phyloP scores from a whole-genome alignment of 1,140 invertebrate species.

The Monomorium pharaonis region DNA sequence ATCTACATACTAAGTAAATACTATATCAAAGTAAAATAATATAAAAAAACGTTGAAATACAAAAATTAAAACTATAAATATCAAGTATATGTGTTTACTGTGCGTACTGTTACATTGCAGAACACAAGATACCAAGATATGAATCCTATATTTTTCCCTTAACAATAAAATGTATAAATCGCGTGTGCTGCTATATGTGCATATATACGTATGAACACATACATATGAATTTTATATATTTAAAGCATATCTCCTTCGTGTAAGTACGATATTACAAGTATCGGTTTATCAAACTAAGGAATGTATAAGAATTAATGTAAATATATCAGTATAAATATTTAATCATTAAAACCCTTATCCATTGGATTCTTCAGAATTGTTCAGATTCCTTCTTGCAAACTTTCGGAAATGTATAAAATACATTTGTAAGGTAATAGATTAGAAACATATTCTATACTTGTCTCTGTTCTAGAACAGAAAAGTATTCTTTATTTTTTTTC shows the following conservation, averaged over 20 bases:
- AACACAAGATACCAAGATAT: constrained; percentile 18
- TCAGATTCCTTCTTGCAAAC: not conserved
- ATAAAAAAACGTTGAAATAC: constrained; percentile 25
- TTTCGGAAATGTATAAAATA: not conserved
- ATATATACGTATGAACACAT: constrained; percentile 30
- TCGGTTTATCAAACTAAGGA: not conserved
- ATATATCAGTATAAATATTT: constrained; percentile 27
- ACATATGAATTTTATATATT: constrained; percentile 20
- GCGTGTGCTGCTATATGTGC: not conserved
- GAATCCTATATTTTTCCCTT: not conserved
- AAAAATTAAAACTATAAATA: constrained; percentile 16
- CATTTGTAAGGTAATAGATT: not conserved
- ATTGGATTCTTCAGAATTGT: not conserved
- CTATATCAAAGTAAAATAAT: constrained; percentile 23
- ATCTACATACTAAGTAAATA: constrained; percentile 7
- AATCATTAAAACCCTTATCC: not conserved
- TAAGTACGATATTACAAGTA: constrained; percentile 7
- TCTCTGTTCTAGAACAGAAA: not conserved
- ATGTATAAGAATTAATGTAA: constrained; percentile 46
- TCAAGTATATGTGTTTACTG: constrained; percentile 8
- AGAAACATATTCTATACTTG: not conserved
- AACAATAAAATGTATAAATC: constrained; percentile 24
- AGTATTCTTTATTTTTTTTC: not conserved
- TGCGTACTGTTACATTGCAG: constrained; percentile 22
- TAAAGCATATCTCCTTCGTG: constrained; percentile 9